Evolutionary conservation across 2,113 vertebrate genomes (phyloP), one percentile per base, ranked within the genome.

Genomic region (Syngnathus floridae): DNA sequence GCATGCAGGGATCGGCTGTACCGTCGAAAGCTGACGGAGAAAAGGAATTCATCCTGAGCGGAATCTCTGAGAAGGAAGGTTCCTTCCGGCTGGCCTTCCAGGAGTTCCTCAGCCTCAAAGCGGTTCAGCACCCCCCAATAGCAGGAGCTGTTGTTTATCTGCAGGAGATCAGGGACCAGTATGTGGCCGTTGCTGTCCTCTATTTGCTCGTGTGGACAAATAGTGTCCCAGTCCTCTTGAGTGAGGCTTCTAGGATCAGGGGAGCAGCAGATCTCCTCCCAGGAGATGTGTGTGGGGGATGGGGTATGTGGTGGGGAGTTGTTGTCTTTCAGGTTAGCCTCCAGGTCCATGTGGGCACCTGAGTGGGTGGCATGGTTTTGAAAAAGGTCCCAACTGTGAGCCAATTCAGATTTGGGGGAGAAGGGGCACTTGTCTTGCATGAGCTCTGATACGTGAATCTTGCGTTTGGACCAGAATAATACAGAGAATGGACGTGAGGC

Each of bases 101-200:
- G 88, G 12, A 99, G 92, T 1, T 95, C 95, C 89, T 98, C 96
- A 0, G 96, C 96, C 41, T 96, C 93, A 0, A 96, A 96, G 77
- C 97, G 95, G 85, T 99, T 94, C 91, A 98, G 87, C 52, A 98
- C 94, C 0, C 96, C 96, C 96, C 96, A 99, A 83, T 99, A 99
- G 81, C 94, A 97, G 0, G 95, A 90, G 35, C 92, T 98, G 84
- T 97, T 98, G 88, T 94, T 95, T 89, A 99, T 97, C 88, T 94
- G 94, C 35, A 99, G 93, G 38, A 99, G 94, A 83, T 99, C 96
- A 7, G 96, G 96, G 16, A 99, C 96, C 49, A 99, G 91, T 79
- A 97, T 82, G 77, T 90, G 66, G 86, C 91, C 21, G 79, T 93
- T 31, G 88, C 86, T 72, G 87, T 92, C 76, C 84, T 86, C 7